Conservation (phyloP, 2,888 invertebrate species). For the Galerucella nymphaeae region DNA sequence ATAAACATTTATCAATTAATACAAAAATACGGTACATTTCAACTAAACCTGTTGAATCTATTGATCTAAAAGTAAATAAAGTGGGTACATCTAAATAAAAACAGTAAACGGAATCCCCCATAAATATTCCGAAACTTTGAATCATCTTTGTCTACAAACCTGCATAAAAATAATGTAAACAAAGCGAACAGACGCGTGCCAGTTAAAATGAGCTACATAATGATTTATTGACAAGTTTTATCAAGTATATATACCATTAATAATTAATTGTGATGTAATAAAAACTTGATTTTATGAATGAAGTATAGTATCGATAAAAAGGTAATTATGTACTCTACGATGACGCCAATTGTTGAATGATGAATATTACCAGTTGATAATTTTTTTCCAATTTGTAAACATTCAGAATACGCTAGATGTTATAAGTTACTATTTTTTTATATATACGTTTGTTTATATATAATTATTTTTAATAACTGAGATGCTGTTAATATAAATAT, state of each 20-base stretch:
- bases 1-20: too few species aligned
- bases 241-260: conserved; percentile 16
- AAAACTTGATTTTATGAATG: conserved; percentile 50
- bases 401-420: neutral
- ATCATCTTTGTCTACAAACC: conserved; percentile 20
- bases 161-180: conserved; percentile 23
- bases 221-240: conserved; percentile 27
- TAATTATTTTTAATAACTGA: too few species aligned
- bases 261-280: conserved; percentile 39
- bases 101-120: conserved; percentile 15
- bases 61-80: conserved; percentile 20
- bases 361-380: neutral
- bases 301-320: conserved; percentile 49
- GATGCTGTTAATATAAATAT: too few species aligned
- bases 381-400: neutral
- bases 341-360: conserved; percentile 52
- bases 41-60: neutral
- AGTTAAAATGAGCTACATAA: conserved; percentile 10
- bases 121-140: conserved; percentile 28
- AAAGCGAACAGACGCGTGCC: conserved; percentile 19
- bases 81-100: conserved; percentile 17
- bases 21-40: too few species aligned
- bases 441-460: neutral
- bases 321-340: conserved; percentile 49
- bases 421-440: neutral